Evolutionary conservation across 1,140 invertebrate genomes (phyloP).

Genomic region (Yoshiicerus persimilis): DNA sequence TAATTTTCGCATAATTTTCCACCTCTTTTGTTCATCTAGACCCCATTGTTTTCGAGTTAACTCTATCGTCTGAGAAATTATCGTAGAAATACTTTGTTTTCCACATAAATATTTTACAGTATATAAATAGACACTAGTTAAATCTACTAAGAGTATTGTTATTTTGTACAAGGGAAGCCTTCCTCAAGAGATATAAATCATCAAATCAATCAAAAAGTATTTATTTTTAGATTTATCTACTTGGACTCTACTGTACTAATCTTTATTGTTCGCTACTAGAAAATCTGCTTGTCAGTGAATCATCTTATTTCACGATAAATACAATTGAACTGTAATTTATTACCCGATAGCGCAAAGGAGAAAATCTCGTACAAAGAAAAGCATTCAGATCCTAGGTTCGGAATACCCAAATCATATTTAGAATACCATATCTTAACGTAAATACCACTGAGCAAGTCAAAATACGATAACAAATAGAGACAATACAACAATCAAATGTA

Average conservation of each 20-base stretch:
- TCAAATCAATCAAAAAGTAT: slow-evolving; percentile 8
- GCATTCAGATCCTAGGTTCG: not conserved
- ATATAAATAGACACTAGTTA: not conserved
- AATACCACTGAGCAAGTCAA: slow-evolving; percentile 12
- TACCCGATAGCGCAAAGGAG: not conserved
- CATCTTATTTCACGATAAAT: not conserved
- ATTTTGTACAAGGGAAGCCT: slow-evolving; percentile 9
- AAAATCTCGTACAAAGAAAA: slow-evolving; percentile 1
- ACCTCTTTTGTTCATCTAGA: not conserved
- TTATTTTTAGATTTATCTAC: slow-evolving; percentile 21
- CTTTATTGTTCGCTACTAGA: not conserved
- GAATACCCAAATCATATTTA: not conserved
- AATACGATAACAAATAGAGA: not conserved
- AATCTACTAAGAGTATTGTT: not conserved
- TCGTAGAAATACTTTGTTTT: not conserved
- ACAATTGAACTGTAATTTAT: not conserved
- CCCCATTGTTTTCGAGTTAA: not conserved
- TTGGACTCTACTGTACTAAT: not conserved
- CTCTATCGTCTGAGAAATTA: not conserved
- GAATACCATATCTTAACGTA: not conserved
- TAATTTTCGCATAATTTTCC: not conserved
- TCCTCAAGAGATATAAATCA: not conserved
- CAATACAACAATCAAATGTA: slow-evolving; percentile 15
- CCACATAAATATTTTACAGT: slow-evolving; percentile 9
- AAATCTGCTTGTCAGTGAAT: not conserved